Evolutionary conservation across 2,113 vertebrate genomes (phyloP).

Genomic region (Herpetotheres cachinnans): DNA sequence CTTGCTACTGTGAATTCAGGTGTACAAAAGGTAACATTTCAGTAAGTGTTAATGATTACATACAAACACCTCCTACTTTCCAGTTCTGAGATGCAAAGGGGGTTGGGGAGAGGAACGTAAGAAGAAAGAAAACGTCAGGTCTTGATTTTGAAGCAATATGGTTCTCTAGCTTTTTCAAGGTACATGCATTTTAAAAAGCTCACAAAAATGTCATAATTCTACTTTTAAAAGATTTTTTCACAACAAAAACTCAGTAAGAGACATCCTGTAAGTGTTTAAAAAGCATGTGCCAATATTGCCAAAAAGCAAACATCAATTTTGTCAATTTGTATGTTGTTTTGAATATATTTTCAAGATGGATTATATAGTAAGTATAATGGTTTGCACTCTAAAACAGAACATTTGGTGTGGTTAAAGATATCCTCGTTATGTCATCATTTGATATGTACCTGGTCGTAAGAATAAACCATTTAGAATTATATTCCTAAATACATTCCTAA

Average conservation of each 20-base stretch:
- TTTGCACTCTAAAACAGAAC: background rate
- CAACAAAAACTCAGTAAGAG: background rate
- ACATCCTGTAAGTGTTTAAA: background rate
- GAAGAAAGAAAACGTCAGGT: background rate
- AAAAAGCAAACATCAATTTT: background rate
- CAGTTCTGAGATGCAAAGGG: rapidly evolving
- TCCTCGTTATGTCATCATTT: background rate
- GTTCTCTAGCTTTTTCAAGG: background rate
- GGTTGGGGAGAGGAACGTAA: background rate
- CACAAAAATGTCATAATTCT: background rate
- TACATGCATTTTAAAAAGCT: background rate
- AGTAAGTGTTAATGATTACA: background rate
- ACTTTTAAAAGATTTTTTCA: background rate
- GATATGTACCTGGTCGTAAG: background rate
- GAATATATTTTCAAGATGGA: background rate
- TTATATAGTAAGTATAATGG: background rate
- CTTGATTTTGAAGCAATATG: background rate
- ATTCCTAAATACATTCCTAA: no score
- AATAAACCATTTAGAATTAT: background rate
- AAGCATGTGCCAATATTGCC: background rate
- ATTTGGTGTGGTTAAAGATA: background rate
- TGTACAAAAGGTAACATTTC: background rate
- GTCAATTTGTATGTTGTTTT: background rate
- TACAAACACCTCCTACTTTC: background rate
- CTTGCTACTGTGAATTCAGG: background rate